phyloP scores from a whole-genome alignment of 2,797 vertebrate species.

The Calcarius lapponicus region DNA sequence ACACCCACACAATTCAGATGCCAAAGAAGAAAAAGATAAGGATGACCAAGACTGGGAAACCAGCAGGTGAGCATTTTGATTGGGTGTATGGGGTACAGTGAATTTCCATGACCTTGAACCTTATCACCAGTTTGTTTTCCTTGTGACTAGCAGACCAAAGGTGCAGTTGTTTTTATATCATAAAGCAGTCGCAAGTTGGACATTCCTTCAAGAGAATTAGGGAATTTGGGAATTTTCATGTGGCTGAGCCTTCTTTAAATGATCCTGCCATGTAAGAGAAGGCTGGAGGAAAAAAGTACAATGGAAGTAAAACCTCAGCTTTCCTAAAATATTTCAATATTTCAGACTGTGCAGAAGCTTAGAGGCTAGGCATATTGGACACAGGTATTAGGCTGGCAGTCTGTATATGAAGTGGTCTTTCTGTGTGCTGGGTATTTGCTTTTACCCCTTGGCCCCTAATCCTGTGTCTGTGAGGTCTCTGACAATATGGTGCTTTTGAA shows the following conservation, averaged over 20 bases:
- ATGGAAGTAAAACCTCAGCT: not conserved
- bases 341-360: not conserved
- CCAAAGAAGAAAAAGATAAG: constrained; percentile 85
- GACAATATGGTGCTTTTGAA: not conserved
- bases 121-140: not conserved
- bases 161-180: not conserved
- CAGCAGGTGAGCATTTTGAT: constrained; percentile 79
- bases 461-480: not conserved
- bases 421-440: not conserved
- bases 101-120: not conserved
- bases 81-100: not conserved
- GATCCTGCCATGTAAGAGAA: not conserved
- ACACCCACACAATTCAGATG: constrained; percentile 82
- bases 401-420: not conserved
- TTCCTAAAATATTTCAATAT: not conserved
- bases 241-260: not conserved
- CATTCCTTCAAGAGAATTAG: fast-evolving
- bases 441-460: not conserved
- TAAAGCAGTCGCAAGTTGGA: not conserved
- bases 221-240: not conserved
- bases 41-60: constrained; percentile 89
- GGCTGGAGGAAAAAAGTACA: not conserved
- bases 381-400: not conserved
- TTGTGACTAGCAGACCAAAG: not conserved
- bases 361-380: not conserved